Percentiles rank a stretch among this genome's conserved stretches.
These are phyloP conservation scores for Pycnomerus fuliginosus DNA, from an alignment of 2,888 invertebrate genomes.

Conservation along the genomic window DNA sequence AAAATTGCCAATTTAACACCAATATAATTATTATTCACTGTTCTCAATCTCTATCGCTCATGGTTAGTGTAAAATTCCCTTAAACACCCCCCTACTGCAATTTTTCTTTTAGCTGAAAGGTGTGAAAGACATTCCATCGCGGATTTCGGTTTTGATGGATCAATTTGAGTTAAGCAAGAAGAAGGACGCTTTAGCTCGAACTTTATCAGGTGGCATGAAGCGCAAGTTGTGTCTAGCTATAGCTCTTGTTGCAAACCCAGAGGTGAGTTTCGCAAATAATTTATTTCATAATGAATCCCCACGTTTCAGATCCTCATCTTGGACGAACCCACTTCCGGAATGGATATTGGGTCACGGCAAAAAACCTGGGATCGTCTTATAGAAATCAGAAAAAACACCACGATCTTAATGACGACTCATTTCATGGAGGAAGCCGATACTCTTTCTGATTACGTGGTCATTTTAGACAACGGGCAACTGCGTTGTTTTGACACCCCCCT, in stretches of 20 bases:
- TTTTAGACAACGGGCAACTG: conserved; percentile 73
- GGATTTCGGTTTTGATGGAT: conserved; percentile 58
- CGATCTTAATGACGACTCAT: conserved; percentile 87
- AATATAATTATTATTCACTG: no score
- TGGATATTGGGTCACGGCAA: conserved; percentile 86
- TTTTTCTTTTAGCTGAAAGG: conserved; percentile 78
- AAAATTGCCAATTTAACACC: no score
- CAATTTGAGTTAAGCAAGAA: conserved; percentile 65
- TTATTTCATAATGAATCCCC: neutral
- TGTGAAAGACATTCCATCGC: conserved; percentile 50
- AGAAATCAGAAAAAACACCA: conserved; percentile 62
- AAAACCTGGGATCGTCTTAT: conserved; percentile 86
- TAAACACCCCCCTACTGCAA: no score
- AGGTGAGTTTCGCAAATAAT: conserved; percentile 42
- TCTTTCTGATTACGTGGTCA: conserved; percentile 86
- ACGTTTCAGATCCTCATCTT: conserved; percentile 56
- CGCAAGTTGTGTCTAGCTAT: conserved; percentile 84
- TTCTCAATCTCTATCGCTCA: no score
- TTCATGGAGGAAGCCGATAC: conserved; percentile 96
- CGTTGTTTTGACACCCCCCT: conserved; percentile 80
- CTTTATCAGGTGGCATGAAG: conserved; percentile 92
- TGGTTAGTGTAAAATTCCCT: no score
- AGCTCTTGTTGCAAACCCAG: conserved; percentile 78
- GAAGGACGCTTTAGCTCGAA: conserved; percentile 57
- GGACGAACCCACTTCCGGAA: conserved; percentile 88